Evolutionary conservation across 2,888 invertebrate genomes (phyloP).

Genomic region (Pristionchus fissidentatus): DNA sequence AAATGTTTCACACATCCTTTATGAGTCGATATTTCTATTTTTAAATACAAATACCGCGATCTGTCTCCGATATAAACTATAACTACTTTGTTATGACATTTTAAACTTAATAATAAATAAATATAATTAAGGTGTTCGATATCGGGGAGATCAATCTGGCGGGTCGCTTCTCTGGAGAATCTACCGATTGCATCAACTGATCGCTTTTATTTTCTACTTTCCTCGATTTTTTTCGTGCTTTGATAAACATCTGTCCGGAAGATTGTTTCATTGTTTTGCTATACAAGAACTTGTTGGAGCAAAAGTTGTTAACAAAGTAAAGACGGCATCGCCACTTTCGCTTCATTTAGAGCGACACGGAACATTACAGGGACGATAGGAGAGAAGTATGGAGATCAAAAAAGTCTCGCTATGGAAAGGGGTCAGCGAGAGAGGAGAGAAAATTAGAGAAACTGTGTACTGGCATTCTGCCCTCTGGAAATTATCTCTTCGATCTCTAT

Average conservation of each 20-base stretch:
- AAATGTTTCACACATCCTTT: background rate
- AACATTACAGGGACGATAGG: background rate
- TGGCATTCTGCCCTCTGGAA: too few species aligned
- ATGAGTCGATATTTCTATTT: background rate
- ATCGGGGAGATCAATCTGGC: constrained; percentile 61
- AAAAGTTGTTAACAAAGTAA: too few species aligned
- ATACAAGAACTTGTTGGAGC: background rate
- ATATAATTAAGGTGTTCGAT: constrained; percentile 61
- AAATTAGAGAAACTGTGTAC: too few species aligned
- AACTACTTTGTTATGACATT: background rate
- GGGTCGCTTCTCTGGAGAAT: constrained; percentile 61
- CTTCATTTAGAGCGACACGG: too few species aligned
- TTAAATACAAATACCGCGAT: too few species aligned
- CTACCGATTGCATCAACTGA: constrained; percentile 62
- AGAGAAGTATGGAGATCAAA: too few species aligned
- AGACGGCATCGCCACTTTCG: too few species aligned
- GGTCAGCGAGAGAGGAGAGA: too few species aligned
- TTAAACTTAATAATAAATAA: constrained; percentile 36
- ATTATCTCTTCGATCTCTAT: too few species aligned
- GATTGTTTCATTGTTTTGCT: background rate
- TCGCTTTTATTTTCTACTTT: background rate
- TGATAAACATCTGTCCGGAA: background rate
- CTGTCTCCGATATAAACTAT: background rate
- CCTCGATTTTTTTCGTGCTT: background rate
- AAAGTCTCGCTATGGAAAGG: too few species aligned